phyloP scores from a whole-genome alignment of 2,113 vertebrate species.

The Ibidorhyncha struthersii region DNA sequence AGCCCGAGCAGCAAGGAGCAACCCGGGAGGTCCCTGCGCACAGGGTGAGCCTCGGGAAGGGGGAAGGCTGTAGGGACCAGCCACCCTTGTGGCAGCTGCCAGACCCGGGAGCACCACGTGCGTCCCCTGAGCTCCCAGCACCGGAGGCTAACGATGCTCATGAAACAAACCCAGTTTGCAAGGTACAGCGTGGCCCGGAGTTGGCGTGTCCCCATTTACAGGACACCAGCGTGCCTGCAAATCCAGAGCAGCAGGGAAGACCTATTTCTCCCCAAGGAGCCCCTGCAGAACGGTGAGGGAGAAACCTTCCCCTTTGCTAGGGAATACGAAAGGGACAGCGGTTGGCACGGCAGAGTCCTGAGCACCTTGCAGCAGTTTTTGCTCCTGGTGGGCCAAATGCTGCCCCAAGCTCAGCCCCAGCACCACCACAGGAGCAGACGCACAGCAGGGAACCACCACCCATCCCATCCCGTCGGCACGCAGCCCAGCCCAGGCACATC shows the following conservation, averaged over 20 bases:
- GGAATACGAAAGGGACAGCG: accelerated
- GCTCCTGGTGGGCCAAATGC: neutral
- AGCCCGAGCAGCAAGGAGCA: neutral
- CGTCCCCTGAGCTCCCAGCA: neutral
- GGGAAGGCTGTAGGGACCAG: neutral
- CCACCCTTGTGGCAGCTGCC: neutral
- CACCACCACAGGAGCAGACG: neutral
- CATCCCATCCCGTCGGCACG: neutral
- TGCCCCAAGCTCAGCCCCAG: neutral
- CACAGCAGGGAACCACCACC: neutral
- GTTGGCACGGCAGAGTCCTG: neutral
- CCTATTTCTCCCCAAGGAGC: accelerated
- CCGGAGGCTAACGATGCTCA: accelerated
- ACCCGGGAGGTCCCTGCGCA: neutral
- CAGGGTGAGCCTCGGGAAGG: accelerated
- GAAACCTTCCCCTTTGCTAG: neutral
- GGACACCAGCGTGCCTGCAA: neutral
- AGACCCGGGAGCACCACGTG: neutral
- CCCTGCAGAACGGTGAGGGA: neutral
- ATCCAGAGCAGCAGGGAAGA: neutral
- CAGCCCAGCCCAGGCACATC: neutral
- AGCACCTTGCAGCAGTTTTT: neutral
- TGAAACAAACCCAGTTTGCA: neutral
- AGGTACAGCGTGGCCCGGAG: neutral
- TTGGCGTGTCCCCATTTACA: accelerated